These are phyloP conservation scores for Micromussa lordhowensis DNA, from an alignment of 92 coral and sea anemone genomes.

Conservation along the genomic window DNA sequence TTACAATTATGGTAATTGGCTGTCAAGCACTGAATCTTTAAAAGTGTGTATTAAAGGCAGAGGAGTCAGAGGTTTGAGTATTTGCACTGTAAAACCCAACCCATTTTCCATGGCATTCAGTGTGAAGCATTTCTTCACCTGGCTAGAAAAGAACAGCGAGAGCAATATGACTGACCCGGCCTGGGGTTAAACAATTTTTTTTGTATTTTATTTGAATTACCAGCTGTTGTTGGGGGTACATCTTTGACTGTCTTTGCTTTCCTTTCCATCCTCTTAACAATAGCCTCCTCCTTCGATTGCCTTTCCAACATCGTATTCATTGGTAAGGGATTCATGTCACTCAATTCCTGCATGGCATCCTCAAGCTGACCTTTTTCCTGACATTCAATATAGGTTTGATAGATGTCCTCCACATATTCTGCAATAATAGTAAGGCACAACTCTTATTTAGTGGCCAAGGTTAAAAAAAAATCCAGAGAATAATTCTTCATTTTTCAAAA, in stretches of 20 bases:
- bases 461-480: background rate
- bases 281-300: slow-evolving; percentile 59
- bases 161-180: too few species aligned
- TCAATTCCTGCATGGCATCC: slow-evolving; percentile 48
- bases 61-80: too few species aligned
- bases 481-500: too few species aligned
- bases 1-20: too few species aligned
- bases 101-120: too few species aligned
- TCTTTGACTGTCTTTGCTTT: slow-evolving; percentile 50
- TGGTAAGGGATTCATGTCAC: slow-evolving; percentile 51
- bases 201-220: background rate
- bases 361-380: slow-evolving; percentile 2
- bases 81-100: too few species aligned
- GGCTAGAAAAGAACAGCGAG: too few species aligned
- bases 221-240: slow-evolving; percentile 67
- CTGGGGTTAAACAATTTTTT: too few species aligned
- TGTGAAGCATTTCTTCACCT: too few species aligned
- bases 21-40: too few species aligned
- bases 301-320: slow-evolving; percentile 68
- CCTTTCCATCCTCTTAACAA: slow-evolving; percentile 36
- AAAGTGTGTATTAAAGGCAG: too few species aligned
- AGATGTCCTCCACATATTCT: slow-evolving; percentile 52
- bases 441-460: background rate
- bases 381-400: background rate
- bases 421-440: slow-evolving; percentile 2